These are phyloP conservation scores for Papilio dardanus DNA, from an alignment of 1,140 invertebrate genomes.

Conservation along the genomic window DNA sequence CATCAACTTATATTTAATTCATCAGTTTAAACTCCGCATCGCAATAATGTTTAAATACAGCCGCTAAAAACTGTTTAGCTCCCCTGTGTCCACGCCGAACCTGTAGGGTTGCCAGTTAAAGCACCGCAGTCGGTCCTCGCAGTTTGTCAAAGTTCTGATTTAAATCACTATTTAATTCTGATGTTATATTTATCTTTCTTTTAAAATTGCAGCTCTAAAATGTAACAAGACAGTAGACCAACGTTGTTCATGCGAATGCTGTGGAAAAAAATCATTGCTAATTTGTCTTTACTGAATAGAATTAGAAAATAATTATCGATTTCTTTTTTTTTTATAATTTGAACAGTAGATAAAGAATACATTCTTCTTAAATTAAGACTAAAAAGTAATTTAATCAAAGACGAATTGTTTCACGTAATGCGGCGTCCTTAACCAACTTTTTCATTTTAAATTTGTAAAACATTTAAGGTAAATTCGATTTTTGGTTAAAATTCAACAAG, in stretches of 20 bases:
- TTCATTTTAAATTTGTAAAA: slow-evolving; percentile 11
- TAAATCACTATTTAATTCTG: neutral
- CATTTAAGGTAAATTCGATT: neutral
- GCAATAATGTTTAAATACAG: slow-evolving; percentile 15
- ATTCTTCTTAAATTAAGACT: neutral
- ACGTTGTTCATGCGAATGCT: neutral
- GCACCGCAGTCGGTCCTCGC: slow-evolving; percentile 6
- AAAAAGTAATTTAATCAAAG: neutral
- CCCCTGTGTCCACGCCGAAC: neutral
- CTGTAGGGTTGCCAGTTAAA: slow-evolving; percentile 11
- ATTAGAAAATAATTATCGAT: too few relatives aligned
- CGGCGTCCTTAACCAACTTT: slow-evolving; percentile 19
- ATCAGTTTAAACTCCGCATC: slow-evolving; percentile 5
- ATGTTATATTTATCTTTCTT: neutral
- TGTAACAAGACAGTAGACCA: neutral
- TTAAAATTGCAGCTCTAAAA: neutral
- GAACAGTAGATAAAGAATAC: too few relatives aligned
- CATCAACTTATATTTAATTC: slow-evolving; percentile 25
- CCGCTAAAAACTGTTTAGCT: slow-evolving; percentile 21
- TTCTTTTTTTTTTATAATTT: too few relatives aligned
- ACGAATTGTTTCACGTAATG: neutral
- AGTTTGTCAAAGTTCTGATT: neutral
- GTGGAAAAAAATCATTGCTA: neutral
- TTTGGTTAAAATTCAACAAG: slow-evolving; percentile 12
- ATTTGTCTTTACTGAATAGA: neutral